Evolutionary conservation across 2,113 vertebrate species (phyloP).

Genomic region (Prunella fulvescens): DNA sequence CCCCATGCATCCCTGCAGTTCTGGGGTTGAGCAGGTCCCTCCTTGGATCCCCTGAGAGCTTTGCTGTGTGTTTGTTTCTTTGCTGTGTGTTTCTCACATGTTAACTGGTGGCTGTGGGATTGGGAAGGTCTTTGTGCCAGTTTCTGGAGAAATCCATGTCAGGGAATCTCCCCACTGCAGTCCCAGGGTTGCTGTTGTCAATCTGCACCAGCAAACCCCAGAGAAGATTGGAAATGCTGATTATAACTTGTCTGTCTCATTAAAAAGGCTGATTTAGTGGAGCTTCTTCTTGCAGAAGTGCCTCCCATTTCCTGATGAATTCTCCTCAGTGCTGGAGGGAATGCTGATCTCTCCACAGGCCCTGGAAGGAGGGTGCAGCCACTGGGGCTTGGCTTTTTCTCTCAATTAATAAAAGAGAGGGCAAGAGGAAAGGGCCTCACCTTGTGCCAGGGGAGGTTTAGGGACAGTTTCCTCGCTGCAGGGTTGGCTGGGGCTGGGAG

Average conservation of each 20-base stretch:
- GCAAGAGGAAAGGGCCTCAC: neutral
- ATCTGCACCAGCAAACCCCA: neutral
- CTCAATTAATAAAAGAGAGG: neutral
- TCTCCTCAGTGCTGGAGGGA: neutral
- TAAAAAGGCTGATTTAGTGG: neutral
- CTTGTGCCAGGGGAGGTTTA: neutral
- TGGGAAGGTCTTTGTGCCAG: neutral
- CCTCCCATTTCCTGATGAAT: neutral
- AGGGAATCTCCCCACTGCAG: neutral
- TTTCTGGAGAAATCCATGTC: neutral
- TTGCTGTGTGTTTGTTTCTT: too few relatives aligned
- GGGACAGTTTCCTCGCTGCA: too few relatives aligned
- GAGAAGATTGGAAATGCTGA: neutral
- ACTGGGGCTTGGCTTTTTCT: neutral
- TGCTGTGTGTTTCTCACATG: too few relatives aligned
- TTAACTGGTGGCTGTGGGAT: neutral
- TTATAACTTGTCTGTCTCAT: neutral
- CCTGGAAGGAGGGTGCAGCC: neutral
- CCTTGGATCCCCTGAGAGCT: fast-evolving
- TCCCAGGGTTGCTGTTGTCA: neutral
- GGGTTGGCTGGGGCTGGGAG: neutral
- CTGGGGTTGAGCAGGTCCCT: neutral
- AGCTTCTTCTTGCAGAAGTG: neutral
- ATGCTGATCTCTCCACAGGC: neutral
- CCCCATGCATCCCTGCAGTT: fast-evolving